These are phyloP conservation scores for Cylindroiulus punctatus DNA, from an alignment of 2,888 invertebrate species.

Conservation along the genomic window DNA sequence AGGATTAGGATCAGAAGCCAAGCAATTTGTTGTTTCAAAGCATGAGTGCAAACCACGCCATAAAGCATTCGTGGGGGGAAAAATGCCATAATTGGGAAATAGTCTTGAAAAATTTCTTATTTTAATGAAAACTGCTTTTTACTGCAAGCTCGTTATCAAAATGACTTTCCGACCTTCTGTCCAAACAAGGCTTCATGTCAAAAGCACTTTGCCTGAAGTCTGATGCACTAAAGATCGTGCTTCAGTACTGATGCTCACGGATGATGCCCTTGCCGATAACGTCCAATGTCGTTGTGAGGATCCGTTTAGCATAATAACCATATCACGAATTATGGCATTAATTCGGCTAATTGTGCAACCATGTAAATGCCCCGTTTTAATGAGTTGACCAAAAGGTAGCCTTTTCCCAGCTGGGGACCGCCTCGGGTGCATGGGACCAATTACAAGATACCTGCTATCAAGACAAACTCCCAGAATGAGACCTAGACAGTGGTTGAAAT, in stretches of 20 bases:
- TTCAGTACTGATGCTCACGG: neutral
- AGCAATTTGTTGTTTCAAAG: neutral
- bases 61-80: neutral
- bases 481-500: neutral
- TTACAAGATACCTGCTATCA: neutral
- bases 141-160: neutral
- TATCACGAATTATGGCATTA: neutral
- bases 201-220: neutral
- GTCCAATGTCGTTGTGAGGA: constrained; percentile 12
- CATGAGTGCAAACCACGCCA: neutral
- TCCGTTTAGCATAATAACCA: neutral
- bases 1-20: neutral
- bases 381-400: neutral
- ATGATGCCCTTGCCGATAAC: constrained; percentile 19
- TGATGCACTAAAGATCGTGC: too few species aligned
- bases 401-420: neutral
- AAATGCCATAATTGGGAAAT: neutral
- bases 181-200: neutral
- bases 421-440: neutral
- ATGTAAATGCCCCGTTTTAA: neutral
- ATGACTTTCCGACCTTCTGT: neutral
- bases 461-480: neutral
- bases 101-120: neutral
- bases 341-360: constrained; percentile 6
- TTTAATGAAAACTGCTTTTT: neutral